Base-by-base conservation (phyloP, 2,113 vertebrate genomes). In the Oryzias curvinotus region DNA sequence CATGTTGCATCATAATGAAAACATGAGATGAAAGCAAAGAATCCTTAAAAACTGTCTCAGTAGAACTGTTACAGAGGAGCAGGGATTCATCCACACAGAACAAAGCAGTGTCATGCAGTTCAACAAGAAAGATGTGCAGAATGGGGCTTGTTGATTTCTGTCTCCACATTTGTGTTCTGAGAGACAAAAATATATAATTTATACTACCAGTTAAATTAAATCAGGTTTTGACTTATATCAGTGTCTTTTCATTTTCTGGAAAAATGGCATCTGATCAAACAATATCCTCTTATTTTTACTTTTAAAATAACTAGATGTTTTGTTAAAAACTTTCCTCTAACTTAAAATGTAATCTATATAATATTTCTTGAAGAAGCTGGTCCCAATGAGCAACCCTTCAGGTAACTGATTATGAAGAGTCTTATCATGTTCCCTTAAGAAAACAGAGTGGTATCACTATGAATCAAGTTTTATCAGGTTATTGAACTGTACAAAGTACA, bases 1-100 rank as follows among this genome's bases (percentile, higher is more conserved):
- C 75, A 83, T 75, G 77, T 90, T 90, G 83, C 86, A 70, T 90
- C 86, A 90, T 74, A 36, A 70, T 69, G 73, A 80, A 83, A 84
- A 78, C 71, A 74, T 63, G 14, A 72, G 57, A 87, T 88, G 75
- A 88, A 88, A 87, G 80, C 68, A 71, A 77, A 49, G 28, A 72
- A 55, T 50, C 49, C 50, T 71, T 80, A 28, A 54, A 70, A 82
- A 65, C 41, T 44, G 57, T 64, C 85, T 82, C 65, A 5, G 50
- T 65, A 71, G 84, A 83, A 75, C 77, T 76, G 62, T 56, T 36
- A 66, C 53, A 46, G 59, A 78, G 59, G 25, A 17, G 58, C 17
- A 48, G 66, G 68, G 42, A 65, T 86, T 65, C 63, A 75, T 79
- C 85, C 52, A 52, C 41, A 18, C 19, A 71, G 80, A 84, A 81